Base-by-base conservation (phyloP, 2,113 vertebrate genomes). In the Cygnus atratus region DNA sequence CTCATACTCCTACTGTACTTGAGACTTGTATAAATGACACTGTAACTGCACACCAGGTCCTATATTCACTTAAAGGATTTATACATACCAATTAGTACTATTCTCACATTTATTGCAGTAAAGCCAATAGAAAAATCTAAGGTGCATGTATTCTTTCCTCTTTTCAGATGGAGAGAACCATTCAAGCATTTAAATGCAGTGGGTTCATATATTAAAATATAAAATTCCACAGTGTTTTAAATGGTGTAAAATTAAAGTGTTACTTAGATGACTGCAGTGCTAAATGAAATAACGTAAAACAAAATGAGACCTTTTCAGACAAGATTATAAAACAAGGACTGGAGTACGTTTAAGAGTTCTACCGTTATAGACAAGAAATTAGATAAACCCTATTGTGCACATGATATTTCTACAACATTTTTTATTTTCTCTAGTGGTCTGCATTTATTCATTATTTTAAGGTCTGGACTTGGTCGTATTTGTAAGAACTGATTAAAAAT, bases 11-110 rank as follows among this genome's bases (percentile, higher is more conserved):
- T 67, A 79, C 50, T 62, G 48, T 73, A 88, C 31, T 48, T 37
- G 33, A 83, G 62, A 57, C 25, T 92, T 96, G 62, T 46, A 58
- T 11, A 72, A 96, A 83, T 87, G 31, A 85, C 59, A 79, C 33
- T 29, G 17, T 74, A 95, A 75, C 66, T 63, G 10, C 31, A 54
- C 57, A 84, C 39, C 7, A 72, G 52, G 37, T 66, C 39, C 39
- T 76, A 61, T 58, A 19, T 57, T 78, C 37, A 46, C 58, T 88
- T 62, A 88, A 84, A 74, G 52, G 72, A 37, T 83, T 92, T 84
- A 37, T 71, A 57, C 13, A 29, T 70, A 13, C 6, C 83, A 93
- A 90, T 94, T 94, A 94, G 8, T 4, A 25, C 68, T 81, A 75
- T 54, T 93, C 33, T 87, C 20, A 80, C 24, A 21, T 82, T 83